These are phyloP conservation scores for Stegodyphus mimosarum DNA, from an alignment of 1,140 invertebrate species.

Conservation along the genomic window DNA sequence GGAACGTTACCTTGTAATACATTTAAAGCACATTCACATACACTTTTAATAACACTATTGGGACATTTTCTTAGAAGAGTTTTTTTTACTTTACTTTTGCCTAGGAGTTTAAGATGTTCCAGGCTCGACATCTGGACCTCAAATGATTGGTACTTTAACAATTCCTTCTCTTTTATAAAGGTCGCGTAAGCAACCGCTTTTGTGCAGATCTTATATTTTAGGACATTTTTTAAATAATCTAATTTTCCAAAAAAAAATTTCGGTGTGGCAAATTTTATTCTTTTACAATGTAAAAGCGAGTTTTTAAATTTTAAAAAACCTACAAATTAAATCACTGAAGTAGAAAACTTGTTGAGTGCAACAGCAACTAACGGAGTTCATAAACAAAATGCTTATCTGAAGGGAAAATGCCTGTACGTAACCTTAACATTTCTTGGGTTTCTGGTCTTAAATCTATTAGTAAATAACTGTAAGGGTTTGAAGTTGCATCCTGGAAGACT, in stretches of 20 bases:
- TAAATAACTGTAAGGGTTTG: background rate
- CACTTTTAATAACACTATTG: background rate
- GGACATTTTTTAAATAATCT: background rate
- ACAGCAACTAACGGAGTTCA: background rate
- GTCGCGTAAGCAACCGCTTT: background rate
- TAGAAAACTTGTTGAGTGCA: background rate
- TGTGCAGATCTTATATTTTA: background rate
- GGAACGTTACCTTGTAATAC: background rate
- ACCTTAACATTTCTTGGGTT: background rate
- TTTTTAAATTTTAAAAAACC: background rate
- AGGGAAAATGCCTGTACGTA: constrained; percentile 1
- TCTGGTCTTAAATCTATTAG: constrained; percentile 6
- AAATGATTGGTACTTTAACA: background rate
- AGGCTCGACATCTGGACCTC: background rate
- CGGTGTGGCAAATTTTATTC: background rate
- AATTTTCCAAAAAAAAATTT: background rate
- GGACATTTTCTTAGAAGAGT: background rate
- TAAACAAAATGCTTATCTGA: background rate
- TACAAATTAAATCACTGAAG: background rate
- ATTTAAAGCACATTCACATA: constrained; percentile 26
- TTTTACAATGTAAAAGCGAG: background rate
- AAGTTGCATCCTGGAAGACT: constrained; percentile 11
- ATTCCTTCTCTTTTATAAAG: background rate
- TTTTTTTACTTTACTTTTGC: background rate
- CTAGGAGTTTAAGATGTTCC: background rate